A percentile compares a stretch with the other conserved stretches of the same genome.
Evolutionary conservation across 2,797 vertebrate genomes (phyloP).

Genomic region (Sebastes paucispinis): DNA sequence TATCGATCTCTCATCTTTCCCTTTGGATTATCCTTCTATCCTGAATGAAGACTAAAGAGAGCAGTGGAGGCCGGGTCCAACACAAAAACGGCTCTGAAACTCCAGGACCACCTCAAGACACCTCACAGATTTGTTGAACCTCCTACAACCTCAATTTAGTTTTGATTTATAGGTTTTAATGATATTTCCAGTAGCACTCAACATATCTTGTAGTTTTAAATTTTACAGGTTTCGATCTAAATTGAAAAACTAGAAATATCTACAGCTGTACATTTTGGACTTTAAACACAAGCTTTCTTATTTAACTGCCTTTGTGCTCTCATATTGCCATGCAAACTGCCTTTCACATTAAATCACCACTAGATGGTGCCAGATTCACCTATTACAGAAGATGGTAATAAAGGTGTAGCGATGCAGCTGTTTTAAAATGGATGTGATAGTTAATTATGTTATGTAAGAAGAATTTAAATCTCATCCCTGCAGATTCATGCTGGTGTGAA

Average conservation of each 20-base stretch:
- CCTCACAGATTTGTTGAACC: conserved; percentile 50
- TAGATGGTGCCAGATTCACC: conserved; percentile 85
- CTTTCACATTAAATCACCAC: conserved; percentile 59
- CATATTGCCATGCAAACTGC: neutral
- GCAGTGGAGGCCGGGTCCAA: conserved; percentile 41
- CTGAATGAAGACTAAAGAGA: conserved; percentile 59
- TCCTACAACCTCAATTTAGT: neutral
- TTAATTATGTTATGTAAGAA: conserved; percentile 67
- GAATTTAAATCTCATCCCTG: conserved; percentile 68
- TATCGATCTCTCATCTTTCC: conserved; percentile 33
- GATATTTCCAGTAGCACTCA: neutral
- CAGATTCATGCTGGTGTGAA: conserved; percentile 70
- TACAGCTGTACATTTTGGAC: neutral
- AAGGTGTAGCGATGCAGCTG: conserved; percentile 37
- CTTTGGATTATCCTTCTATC: conserved; percentile 20
- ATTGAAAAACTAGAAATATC: neutral
- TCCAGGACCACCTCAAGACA: conserved; percentile 20
- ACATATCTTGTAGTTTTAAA: neutral
- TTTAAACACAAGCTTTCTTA: neutral
- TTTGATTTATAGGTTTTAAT: neutral
- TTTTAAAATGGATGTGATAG: conserved; percentile 46
- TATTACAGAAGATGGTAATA: conserved; percentile 13
- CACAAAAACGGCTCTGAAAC: conserved; percentile 60
- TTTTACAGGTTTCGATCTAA: neutral
- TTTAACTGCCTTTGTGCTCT: neutral